Evolutionary conservation across 23 tunicate species (phyloP).

Genomic region (Phallusia fumigata): DNA sequence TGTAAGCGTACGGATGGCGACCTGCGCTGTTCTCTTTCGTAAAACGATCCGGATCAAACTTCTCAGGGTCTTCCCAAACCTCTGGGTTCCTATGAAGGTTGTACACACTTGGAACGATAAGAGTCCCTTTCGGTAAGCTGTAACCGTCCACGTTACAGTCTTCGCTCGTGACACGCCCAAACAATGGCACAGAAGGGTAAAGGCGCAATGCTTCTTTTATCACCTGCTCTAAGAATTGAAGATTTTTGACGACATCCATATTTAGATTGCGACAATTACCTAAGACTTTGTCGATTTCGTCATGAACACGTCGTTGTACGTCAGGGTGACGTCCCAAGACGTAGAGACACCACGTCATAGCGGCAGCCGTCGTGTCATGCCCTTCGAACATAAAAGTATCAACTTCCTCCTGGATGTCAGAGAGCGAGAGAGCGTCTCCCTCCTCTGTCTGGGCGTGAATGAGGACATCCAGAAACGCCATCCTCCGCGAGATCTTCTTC

Average conservation of each 20-base stretch:
- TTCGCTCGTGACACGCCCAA: conserved; percentile 19
- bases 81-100: conserved; percentile 26
- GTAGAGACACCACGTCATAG: conserved; percentile 93
- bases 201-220: conserved; percentile 53
- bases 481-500: conserved; percentile 16
- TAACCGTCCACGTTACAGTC: conserved; percentile 42
- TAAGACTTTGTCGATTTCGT: conserved; percentile 78
- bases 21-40: conserved; percentile 21
- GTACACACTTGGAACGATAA: not conserved
- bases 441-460: conserved; percentile 60
- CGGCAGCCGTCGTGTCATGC: conserved; percentile 99
- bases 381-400: conserved; percentile 99
- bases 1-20: conserved; percentile 45
- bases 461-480: conserved; percentile 91
- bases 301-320: conserved; percentile 64
- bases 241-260: conserved; percentile 38
- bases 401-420: conserved; percentile 96
- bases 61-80: conserved; percentile 37
- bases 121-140: conserved; percentile 31
- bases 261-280: not conserved
- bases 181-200: conserved; percentile 44
- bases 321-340: conserved; percentile 72
- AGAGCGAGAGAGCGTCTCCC: conserved; percentile 55
- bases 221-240: conserved; percentile 43
- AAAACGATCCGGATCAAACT: conserved; percentile 57